Base-by-base conservation (phyloP, 2,888 invertebrate genomes). In the Halictus quadricinctus region DNA sequence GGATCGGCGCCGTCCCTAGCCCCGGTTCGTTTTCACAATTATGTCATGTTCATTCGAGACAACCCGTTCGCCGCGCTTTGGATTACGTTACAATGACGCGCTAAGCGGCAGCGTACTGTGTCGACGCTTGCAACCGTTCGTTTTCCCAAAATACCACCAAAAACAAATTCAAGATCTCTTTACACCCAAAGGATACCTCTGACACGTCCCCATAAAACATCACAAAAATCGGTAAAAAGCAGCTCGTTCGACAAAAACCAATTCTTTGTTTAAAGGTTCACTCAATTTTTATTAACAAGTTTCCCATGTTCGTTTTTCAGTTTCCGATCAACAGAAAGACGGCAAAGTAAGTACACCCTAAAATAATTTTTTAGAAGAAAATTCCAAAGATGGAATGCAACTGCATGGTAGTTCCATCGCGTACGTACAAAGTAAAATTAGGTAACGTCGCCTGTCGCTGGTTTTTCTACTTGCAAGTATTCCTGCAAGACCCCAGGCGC, bases 21-120 rank as follows among this genome's bases (percentile, higher is more conserved):
- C 21, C 21, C 69, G 69, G 83, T 85, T 87, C 87, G 85, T 87
- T 88, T 88, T 88, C 83, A 74, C 88, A 88, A 85, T 88, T 88
- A 81, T 81, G 79, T 80, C 70, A 76, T 70, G 81, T 77, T 77
- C 86, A 79, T 82, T 82, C 79, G 82, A 81, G 76, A 79, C 81
- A 79, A 76, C 13, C 79, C 75, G 76, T 72, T 82, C 36, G 36
- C 46, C 12, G 64, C 41, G 81, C 48, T 79, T 79, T 54, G 85
- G 84, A 36, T 85, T 66, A 54, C 81, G 81, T 85, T 85, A 84
- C 85, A 78, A 64, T 46, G 36, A 72, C 79, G 80, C 66, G 70
- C 79, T 76, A 86, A 86, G 74, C 72, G 74, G 18, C 48, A 25
- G 80, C 46, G 70, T 85, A 74, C 21, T 43, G 43, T 10, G 21